Evolutionary conservation across 2,113 vertebrate genomes (phyloP).

Genomic region (Mohoua ochrocephala): DNA sequence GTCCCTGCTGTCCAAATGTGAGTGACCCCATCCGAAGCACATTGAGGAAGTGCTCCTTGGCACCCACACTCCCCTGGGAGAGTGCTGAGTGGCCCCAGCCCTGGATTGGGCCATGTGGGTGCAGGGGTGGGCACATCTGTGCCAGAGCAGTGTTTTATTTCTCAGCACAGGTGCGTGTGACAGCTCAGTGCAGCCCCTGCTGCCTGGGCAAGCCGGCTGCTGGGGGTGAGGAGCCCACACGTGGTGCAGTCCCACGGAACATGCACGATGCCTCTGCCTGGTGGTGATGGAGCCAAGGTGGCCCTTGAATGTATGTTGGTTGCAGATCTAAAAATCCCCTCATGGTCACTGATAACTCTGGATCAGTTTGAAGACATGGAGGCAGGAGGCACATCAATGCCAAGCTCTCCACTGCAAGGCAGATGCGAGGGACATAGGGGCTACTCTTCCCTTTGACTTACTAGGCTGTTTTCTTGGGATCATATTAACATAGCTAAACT

Average conservation of each 20-base stretch:
- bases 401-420: background rate
- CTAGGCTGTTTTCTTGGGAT: background rate
- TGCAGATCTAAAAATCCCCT: background rate
- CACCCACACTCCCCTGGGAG: rapidly evolving
- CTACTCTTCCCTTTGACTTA: background rate
- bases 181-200: background rate
- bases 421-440: rapidly evolving
- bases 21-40: background rate
- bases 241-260: rapidly evolving
- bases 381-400: background rate
- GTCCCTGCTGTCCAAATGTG: background rate
- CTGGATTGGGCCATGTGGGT: background rate
- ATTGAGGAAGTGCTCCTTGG: background rate
- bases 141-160: background rate
- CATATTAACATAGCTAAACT: background rate
- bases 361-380: background rate
- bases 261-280: rapidly evolving
- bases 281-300: background rate
- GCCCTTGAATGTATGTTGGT: background rate
- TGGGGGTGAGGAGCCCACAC: rapidly evolving
- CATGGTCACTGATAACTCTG: rapidly evolving
- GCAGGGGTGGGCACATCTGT: background rate
- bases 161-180: rapidly evolving
- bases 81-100: background rate
- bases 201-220: rapidly evolving